Evolutionary conservation across 2,888 invertebrate genomes (phyloP).

Genomic region (Phytoseiulus persimilis): DNA sequence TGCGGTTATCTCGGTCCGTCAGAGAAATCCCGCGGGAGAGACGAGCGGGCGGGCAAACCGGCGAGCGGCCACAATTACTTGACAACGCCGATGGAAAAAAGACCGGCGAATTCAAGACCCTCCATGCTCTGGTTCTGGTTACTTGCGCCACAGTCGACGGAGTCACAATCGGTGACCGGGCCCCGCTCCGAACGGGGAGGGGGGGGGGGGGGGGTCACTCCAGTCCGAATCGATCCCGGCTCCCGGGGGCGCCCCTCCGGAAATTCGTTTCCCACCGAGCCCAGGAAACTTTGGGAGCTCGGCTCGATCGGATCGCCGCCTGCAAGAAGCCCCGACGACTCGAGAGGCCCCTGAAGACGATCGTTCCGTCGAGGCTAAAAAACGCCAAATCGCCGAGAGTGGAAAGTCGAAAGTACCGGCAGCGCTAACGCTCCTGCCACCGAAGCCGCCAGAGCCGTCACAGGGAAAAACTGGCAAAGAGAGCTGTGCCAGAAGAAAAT

Average conservation of each 20-base stretch:
- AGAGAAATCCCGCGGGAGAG: not conserved
- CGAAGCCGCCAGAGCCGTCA: not conserved
- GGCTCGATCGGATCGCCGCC: not conserved
- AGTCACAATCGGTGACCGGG: too few relatives aligned
- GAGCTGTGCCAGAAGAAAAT: not conserved
- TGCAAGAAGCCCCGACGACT: not conserved
- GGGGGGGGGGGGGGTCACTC: too few relatives aligned
- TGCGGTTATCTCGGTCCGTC: not conserved
- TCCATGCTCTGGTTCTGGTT: too few relatives aligned
- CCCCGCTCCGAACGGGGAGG: too few relatives aligned
- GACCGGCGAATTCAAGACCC: not conserved
- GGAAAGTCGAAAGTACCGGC: not conserved
- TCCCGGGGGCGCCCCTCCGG: too few relatives aligned
- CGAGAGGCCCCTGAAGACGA: not conserved
- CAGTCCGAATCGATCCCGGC: too few relatives aligned
- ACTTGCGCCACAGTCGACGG: too few relatives aligned
- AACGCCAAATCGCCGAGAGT: not conserved
- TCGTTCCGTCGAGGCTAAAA: not conserved
- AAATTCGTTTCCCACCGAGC: too few relatives aligned
- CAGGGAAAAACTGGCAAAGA: not conserved
- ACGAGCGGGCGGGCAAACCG: not conserved
- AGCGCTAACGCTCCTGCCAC: not conserved
- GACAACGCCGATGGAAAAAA: not conserved
- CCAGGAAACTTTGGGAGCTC: not conserved
- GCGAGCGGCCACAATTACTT: not conserved